Evolutionary conservation across 2,888 invertebrate species (phyloP), one percentile per base, ranked within the genome.

Genomic region (Cantharis flavilabris): DNA sequence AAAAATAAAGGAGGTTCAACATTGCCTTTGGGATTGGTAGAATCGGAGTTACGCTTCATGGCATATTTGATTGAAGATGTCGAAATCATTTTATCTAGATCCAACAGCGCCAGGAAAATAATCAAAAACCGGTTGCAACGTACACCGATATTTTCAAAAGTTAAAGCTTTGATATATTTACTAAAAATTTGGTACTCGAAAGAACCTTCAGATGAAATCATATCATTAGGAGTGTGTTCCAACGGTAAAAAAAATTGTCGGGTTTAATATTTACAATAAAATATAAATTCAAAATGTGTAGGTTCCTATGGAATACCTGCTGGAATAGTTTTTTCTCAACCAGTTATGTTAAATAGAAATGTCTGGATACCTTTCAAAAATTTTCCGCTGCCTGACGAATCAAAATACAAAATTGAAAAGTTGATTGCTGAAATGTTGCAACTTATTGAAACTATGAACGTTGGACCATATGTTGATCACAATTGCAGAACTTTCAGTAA

Each of bases 251-350:
- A 26, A 26, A 33, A 71, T 71, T 73, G 67, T 0, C 23, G 33
- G 4, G 67, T 65, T 70, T 28, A 62, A 7, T 33, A n/a, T n/a
- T n/a, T n/a, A 13, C 23, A 72, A 30, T 70, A 49, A 62, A 62
- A 30, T 28, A 49, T 14, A n/a, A 69, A 72, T 67, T 13, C 30
- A 30, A 30, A 72, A 64, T 33, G 70, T 69, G 10, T 81, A 91
- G 91, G 92, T 62, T 86, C 90, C 11, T 92, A 91, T 86, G 91
- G 90, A 71, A 88, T 92, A 79, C 87, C 89, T 2, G 87, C 89
- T 77, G 87, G 90, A 67, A 88, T 92, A 9, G 86, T 88, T 69
- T 92, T 92, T 87, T 92, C 92, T 0, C 92, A 92, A 85, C 92
- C 92, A 7, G 89, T 88, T 11, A 83, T 86, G 71, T 86, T 89